Percentiles rank a stretch among this genome's conserved stretches.
Conservation (phyloP, 2,113 vertebrate species). For the Myodes glareolus region DNA sequence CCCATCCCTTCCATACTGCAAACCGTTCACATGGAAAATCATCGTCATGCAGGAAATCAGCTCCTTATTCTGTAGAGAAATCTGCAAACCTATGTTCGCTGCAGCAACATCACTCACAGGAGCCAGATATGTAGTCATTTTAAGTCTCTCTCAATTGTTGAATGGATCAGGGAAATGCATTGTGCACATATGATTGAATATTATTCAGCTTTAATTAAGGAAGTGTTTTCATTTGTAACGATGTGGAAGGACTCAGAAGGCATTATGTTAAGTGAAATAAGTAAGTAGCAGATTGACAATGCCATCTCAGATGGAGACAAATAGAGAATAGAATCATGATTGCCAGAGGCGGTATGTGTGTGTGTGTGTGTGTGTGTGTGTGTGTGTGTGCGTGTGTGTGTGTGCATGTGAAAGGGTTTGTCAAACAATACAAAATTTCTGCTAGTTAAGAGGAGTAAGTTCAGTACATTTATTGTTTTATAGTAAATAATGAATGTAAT, state of each 20-base stretch:
- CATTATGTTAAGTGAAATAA: neutral
- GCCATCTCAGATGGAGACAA: neutral
- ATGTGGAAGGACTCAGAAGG: neutral
- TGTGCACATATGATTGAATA: neutral
- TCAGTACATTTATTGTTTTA: neutral
- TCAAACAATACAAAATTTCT: neutral
- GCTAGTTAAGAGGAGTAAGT: neutral
- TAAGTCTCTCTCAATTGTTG: neutral
- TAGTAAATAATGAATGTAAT: neutral
- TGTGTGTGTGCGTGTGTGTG: neutral
- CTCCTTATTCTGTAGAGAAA: neutral
- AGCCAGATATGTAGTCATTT: neutral
- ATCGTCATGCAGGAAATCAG: neutral
- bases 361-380: neutral
- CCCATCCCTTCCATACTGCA: neutral
- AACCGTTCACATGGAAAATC: neutral
- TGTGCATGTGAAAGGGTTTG: neutral
- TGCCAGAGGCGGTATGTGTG: neutral
- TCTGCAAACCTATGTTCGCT: neutral
- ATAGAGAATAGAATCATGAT: neutral
- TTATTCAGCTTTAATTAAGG: neutral
- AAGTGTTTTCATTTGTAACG: neutral
- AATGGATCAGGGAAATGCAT: neutral
- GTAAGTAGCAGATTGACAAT: neutral
- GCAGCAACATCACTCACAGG: neutral